Evolutionary conservation across 2,797 vertebrate species (phyloP).

Genomic region (Anguilla megastoma): DNA sequence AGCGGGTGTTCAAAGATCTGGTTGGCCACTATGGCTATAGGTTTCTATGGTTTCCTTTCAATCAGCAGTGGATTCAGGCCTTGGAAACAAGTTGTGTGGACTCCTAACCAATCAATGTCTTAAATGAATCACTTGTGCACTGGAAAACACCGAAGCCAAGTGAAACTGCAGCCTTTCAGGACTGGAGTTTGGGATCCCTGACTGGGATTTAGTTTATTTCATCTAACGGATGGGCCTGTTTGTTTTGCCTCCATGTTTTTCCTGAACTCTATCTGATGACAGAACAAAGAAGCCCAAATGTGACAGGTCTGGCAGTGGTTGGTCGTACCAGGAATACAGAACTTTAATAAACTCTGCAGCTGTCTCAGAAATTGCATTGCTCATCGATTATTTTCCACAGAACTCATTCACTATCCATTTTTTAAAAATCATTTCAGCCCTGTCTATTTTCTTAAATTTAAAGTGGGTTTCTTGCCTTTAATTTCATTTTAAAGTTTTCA

Average conservation of each 20-base stretch:
- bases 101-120: too few species aligned
- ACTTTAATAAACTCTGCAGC: not conserved
- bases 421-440: not conserved
- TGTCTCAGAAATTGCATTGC: not conserved
- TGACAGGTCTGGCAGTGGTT: not conserved
- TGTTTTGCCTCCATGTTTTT: not conserved
- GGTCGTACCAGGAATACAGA: not conserved
- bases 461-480: too few species aligned
- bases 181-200: not conserved
- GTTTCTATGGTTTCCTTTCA: not conserved
- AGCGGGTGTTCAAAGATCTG: not conserved
- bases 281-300: not conserved
- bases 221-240: not conserved
- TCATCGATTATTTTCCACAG: not conserved
- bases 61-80: not conserved
- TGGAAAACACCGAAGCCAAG: not conserved
- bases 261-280: not conserved
- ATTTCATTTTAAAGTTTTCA: too few species aligned
- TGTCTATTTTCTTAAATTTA: too few species aligned
- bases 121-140: not conserved
- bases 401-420: not conserved
- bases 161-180: not conserved
- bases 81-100: not conserved
- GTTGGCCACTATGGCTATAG: not conserved
- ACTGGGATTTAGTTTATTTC: not conserved